Conservation (phyloP, 2,888 invertebrate genomes). For the Loripinus fragilis region DNA sequence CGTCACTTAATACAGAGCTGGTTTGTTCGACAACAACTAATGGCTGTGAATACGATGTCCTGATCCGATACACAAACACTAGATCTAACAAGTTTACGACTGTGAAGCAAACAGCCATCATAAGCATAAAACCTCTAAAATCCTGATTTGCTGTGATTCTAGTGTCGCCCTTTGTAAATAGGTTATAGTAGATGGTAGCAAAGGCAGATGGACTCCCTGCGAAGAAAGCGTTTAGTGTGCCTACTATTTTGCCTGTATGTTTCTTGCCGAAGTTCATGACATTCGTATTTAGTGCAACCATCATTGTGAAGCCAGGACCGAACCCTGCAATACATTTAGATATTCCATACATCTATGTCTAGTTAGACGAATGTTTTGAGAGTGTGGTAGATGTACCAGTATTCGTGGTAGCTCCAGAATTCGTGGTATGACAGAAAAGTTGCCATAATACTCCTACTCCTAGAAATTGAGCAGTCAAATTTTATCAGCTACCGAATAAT, state of each 20-base stretch:
- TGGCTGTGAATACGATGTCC: neutral
- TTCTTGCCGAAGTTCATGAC: conserved; percentile 50
- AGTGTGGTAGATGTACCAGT: too few relatives aligned
- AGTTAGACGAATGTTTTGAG: too few relatives aligned
- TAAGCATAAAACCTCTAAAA: conserved; percentile 44
- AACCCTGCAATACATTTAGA: too few relatives aligned
- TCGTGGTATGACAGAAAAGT: too few relatives aligned
- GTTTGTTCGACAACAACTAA: neutral
- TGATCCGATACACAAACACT: conserved; percentile 40
- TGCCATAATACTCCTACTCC: too few relatives aligned
- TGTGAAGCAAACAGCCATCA: conserved; percentile 54
- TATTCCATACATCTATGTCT: too few relatives aligned
- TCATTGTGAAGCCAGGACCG: conserved; percentile 59
- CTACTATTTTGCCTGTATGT: conserved; percentile 55
- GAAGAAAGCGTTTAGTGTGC: conserved; percentile 57
- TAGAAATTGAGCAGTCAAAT: too few relatives aligned
- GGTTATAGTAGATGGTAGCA: conserved; percentile 47
- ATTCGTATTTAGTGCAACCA: conserved; percentile 61
- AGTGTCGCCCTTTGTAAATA: conserved; percentile 28
- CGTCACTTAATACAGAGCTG: neutral
- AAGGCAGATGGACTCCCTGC: conserved; percentile 61
- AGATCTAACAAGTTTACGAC: conserved; percentile 47
- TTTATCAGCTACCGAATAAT: too few relatives aligned
- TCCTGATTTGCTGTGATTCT: conserved; percentile 34
- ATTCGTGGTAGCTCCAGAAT: too few relatives aligned